Conservation (phyloP, 2,888 invertebrate species). For the Sinopyrophorus schimmeli region DNA sequence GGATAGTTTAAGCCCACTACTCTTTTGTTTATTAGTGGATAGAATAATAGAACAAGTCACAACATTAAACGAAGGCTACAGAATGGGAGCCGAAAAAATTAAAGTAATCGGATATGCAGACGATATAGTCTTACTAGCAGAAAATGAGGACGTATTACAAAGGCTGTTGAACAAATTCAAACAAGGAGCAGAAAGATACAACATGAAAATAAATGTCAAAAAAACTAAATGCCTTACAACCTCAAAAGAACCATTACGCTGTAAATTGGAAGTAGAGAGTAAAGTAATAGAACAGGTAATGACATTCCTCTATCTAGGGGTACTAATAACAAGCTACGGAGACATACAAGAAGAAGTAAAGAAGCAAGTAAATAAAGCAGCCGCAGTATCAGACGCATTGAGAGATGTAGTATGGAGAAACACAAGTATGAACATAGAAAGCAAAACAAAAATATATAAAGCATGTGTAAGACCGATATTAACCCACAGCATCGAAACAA, state of each 20-base stretch:
- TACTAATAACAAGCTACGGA: conserved; percentile 40
- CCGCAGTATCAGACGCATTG: not conserved
- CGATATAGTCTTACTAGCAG: conserved; percentile 7
- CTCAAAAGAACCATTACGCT: conserved; percentile 25
- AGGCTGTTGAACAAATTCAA: conserved; percentile 1
- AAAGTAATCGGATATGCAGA: conserved; percentile 10
- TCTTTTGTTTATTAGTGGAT: conserved; percentile 10
- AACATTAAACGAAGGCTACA: conserved; percentile 2
- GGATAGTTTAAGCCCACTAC: conserved; percentile 11
- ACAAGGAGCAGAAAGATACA: not conserved
- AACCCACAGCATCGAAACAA: not conserved
- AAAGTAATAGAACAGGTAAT: conserved; percentile 27
- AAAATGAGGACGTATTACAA: conserved; percentile 8
- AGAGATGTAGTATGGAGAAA: not conserved
- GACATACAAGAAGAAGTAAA: conserved; percentile 38
- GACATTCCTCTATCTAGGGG: conserved; percentile 14
- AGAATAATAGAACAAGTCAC: conserved; percentile 11
- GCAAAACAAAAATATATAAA: not conserved
- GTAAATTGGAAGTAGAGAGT: conserved; percentile 25
- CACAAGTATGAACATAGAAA: too few relatives aligned
- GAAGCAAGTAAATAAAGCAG: not conserved
- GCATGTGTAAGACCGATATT: not conserved
- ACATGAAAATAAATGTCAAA: conserved; percentile 16
- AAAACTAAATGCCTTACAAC: conserved; percentile 23
- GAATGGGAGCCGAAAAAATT: conserved; percentile 5